These are phyloP conservation scores for Lissocephala sabroskyi DNA, from an alignment of 2,888 invertebrate genomes.

Conservation along the genomic window DNA sequence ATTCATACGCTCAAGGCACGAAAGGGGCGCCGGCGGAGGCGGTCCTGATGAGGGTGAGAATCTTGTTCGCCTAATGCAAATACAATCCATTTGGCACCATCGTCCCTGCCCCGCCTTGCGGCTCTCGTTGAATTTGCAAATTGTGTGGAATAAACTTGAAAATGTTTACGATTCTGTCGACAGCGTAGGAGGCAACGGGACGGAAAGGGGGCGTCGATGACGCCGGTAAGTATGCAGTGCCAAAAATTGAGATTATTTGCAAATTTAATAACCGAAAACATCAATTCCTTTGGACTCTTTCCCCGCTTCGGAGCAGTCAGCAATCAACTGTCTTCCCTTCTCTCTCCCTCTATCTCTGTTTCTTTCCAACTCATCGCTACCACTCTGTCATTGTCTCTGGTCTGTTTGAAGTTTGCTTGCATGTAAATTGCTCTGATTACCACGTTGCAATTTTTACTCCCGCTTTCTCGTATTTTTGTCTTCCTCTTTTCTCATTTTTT, in stretches of 20 bases:
- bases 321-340: constrained; percentile 2
- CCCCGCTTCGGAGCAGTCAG: too few relatives aligned
- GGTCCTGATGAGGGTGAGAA: too few relatives aligned
- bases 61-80: constrained; percentile 27
- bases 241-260: constrained; percentile 43
- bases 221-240: constrained; percentile 27
- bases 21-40: too few relatives aligned
- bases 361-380: constrained; percentile 18
- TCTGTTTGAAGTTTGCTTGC: constrained; percentile 54
- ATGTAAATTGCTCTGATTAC: constrained; percentile 62
- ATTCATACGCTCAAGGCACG: constrained; percentile 28
- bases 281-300: not conserved
- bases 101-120: not conserved
- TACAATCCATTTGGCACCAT: constrained; percentile 42
- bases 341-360: too few relatives aligned
- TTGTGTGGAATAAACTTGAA: constrained; percentile 56
- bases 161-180: constrained; percentile 36
- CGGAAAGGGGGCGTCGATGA: too few relatives aligned
- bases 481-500: too few relatives aligned
- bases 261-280: constrained; percentile 41
- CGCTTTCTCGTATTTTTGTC: not conserved
- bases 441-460: constrained; percentile 39
- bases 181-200: too few relatives aligned
- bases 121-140: constrained; percentile 22
- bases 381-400: constrained; percentile 2